Evolutionary conservation across 2,797 vertebrate genomes (phyloP).

Genomic region (Anguilla megastoma): DNA sequence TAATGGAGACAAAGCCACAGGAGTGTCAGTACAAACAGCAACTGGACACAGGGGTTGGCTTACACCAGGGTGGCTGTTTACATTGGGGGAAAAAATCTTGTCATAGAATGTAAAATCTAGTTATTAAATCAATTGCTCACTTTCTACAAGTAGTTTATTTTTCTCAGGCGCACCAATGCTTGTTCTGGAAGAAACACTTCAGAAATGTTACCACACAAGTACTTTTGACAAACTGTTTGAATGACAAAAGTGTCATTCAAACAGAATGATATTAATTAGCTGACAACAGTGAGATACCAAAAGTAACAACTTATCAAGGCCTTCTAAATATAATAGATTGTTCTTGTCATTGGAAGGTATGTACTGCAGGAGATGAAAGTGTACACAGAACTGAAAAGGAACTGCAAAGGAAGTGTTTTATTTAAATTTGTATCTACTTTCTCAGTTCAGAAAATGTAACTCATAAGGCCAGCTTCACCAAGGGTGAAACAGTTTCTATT

Average conservation of each 20-base stretch:
- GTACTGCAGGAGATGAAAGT: background rate
- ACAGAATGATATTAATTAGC: background rate
- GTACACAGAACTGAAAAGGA: background rate
- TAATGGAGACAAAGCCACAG: too few relatives aligned
- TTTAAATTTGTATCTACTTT: background rate
- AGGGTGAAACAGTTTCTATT: background rate
- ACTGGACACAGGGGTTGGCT: too few relatives aligned
- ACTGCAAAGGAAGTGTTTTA: background rate
- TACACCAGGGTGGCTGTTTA: too few relatives aligned
- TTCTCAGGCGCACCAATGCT: background rate
- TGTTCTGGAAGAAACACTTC: background rate
- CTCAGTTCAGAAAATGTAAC: background rate
- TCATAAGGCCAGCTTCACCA: background rate
- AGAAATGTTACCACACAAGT: background rate
- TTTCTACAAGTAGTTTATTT: background rate
- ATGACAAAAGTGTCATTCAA: background rate
- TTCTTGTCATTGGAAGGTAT: conserved; percentile 8
- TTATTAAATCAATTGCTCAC: background rate
- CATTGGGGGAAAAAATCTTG: too few relatives aligned
- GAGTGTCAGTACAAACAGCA: too few relatives aligned
- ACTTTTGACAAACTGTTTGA: background rate
- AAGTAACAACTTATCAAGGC: background rate
- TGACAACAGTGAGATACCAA: background rate
- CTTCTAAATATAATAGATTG: conserved; percentile 11
- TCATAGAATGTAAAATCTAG: background rate